Evolutionary conservation across 1,140 invertebrate genomes (phyloP), one percentile per base, ranked within the genome.

Genomic region (Drosophila tristis): DNA sequence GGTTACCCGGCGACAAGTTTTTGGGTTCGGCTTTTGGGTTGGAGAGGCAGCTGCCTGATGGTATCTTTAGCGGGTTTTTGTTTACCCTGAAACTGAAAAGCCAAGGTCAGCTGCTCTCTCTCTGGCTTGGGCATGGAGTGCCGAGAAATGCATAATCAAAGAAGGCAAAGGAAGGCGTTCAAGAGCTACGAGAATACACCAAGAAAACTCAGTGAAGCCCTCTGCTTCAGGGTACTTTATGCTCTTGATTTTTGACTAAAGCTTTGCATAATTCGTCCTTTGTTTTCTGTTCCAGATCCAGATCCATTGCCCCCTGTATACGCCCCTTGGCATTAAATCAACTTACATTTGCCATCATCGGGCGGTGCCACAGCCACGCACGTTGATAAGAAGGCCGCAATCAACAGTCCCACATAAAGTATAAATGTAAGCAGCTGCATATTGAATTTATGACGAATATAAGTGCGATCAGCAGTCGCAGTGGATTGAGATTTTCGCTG

Each of bases 261-360:
- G 35, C 20, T 20, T 20, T 20, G 20, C 20, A 1, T 20, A 20
- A 20, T 13, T 56, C 26, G 7, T 1, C 6, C 7, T 49, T 25
- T 55, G 4, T 47, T 15, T 64, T 25, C 7, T 29, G 29, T 76
- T 64, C n/a, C 43, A 35, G 47, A 5, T 11, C 0, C 23, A 25
- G 2, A n/a, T 48, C 25, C 50, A 39, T 56, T 58, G 15, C 26
- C 51, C 44, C 7, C 29, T 7, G 29, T 8, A 39, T 39, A 13
- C 35, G 11, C 66, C 66, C 45, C 26, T 20, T 25, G 5, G n/a
- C 3, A 31, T 55, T 66, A 47, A 47, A 58, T 35, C 13, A 13
- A 90, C 90, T 91, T 91, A 91, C 90, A 79, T 87, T 91, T 91
- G 51, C 90, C 90, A 87, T 91, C 90, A 54, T 91, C 79, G 26